These are phyloP conservation scores for Entelurus aequoreus DNA, from an alignment of 2,113 vertebrate genomes.

Conservation along the genomic window DNA sequence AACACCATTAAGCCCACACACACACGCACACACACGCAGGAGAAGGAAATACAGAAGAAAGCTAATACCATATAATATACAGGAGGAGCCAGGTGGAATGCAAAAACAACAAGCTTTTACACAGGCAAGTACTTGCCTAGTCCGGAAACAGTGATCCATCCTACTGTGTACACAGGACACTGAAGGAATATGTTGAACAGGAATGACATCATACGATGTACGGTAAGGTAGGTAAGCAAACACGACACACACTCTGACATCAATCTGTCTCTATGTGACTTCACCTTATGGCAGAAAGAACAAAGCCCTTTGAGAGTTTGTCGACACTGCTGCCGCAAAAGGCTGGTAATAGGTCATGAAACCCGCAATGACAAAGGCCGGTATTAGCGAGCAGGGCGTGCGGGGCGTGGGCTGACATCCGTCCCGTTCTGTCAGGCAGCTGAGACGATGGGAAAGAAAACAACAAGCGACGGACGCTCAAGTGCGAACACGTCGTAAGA, in stretches of 20 bases:
- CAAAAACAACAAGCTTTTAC: slow-evolving; percentile 62
- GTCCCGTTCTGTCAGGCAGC: slow-evolving; percentile 24
- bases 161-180: slow-evolving; percentile 28
- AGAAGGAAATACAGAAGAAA: slow-evolving; percentile 33
- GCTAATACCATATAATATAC: slow-evolving; percentile 62
- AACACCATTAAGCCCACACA: slow-evolving; percentile 49
- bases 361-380: slow-evolving; percentile 32
- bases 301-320: slow-evolving; percentile 5
- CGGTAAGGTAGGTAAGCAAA: neutral
- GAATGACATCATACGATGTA: neutral
- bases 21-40: slow-evolving; percentile 2
- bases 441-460: slow-evolving; percentile 1
- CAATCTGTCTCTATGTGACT: neutral
- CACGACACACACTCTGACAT: no score
- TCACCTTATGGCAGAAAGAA: neutral
- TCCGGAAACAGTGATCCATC: slow-evolving; percentile 26
- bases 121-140: slow-evolving; percentile 59
- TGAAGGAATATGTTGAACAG: neutral
- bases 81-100: slow-evolving; percentile 55
- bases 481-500: slow-evolving; percentile 53
- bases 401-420: slow-evolving; percentile 28
- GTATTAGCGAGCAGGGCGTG: slow-evolving; percentile 46
- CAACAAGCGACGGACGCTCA: slow-evolving; percentile 30
- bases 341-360: slow-evolving; percentile 34
- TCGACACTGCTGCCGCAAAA: slow-evolving; percentile 8